These are phyloP conservation scores for Drosophila jambulina DNA, from an alignment of 1,140 invertebrate species.

Conservation along the genomic window DNA sequence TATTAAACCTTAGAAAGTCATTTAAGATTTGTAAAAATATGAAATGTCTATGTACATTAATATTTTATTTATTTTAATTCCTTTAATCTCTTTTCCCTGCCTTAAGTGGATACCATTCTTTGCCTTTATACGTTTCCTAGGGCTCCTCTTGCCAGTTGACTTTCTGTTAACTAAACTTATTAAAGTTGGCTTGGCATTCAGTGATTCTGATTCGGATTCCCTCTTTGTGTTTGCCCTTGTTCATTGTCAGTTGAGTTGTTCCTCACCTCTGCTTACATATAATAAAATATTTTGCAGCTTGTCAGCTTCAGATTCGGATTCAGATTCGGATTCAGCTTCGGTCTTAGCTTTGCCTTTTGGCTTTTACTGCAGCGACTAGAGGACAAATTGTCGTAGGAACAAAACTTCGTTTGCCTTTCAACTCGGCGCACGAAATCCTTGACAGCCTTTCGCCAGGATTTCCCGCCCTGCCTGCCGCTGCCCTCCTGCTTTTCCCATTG, in stretches of 20 bases:
- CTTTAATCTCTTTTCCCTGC: background rate
- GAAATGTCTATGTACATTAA: background rate
- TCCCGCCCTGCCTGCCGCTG: conserved; percentile 5
- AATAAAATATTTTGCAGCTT: conserved; percentile 47
- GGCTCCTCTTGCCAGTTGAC: conserved; percentile 4
- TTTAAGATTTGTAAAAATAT: background rate
- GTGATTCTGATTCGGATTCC: conserved; percentile 26
- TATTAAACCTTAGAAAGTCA: background rate
- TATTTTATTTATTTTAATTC: background rate
- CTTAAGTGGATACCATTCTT: background rate
- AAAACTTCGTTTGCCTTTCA: conserved; percentile 54
- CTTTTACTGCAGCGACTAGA: conserved; percentile 36
- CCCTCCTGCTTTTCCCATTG: conserved; percentile 45
- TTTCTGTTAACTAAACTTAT: conserved; percentile 43
- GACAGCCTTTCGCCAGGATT: conserved; percentile 36
- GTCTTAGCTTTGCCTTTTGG: conserved; percentile 17
- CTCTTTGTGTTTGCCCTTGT: conserved; percentile 15
- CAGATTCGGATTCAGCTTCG: conserved; percentile 11
- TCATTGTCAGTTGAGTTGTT: conserved; percentile 31
- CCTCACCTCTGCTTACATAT: conserved; percentile 28
- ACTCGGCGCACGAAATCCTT: conserved; percentile 46
- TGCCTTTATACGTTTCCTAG: background rate
- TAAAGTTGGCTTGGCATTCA: conserved; percentile 38
- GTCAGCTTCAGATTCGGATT: conserved; percentile 26
- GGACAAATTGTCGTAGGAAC: conserved; percentile 49